Percentiles rank a stretch among this genome's conserved stretches.
Conservation (phyloP, 2,888 invertebrate species). For the Creontiades dilutus region DNA sequence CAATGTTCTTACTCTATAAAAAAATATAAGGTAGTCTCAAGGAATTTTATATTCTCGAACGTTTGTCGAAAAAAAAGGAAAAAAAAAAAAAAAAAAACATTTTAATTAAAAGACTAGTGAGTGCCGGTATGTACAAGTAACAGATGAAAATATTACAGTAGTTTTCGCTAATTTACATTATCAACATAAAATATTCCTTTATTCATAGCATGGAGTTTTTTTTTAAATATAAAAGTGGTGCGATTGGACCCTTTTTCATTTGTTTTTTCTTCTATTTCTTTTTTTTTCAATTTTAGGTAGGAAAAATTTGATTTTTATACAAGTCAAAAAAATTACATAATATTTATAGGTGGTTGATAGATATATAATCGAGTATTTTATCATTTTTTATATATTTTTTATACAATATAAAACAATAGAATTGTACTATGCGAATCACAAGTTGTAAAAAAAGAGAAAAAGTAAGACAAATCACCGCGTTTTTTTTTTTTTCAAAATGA, state of each 20-base stretch:
- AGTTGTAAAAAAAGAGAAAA: constrained; percentile 57
- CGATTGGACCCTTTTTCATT: constrained; percentile 68
- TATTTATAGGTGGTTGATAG: constrained; percentile 40
- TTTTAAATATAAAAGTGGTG: constrained; percentile 57
- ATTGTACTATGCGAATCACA: constrained; percentile 72
- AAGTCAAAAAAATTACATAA: constrained; percentile 48
- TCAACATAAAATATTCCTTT: constrained; percentile 62
- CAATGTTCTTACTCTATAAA: constrained; percentile 66
- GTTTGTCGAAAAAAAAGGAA: constrained; percentile 59
- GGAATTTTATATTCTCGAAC: constrained; percentile 66
- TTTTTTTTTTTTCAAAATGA: constrained; percentile 54
- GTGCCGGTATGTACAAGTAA: constrained; percentile 65
- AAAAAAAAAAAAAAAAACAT: constrained; percentile 62
- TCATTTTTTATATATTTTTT: background rate
- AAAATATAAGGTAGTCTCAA: constrained; percentile 72
- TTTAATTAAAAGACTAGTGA: constrained; percentile 62
- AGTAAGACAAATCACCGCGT: constrained; percentile 35
- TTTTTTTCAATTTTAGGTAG: background rate
- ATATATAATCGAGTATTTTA: constrained; percentile 41
- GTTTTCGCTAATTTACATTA: constrained; percentile 37
- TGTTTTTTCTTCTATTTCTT: constrained; percentile 10
- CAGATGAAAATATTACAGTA: constrained; percentile 40
- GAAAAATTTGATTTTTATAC: constrained; percentile 50
- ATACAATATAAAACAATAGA: constrained; percentile 67
- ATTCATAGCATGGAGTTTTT: constrained; percentile 52